phyloP scores from a whole-genome alignment of 2,113 vertebrate species.

The Lycocorax pyrrhopterus region DNA sequence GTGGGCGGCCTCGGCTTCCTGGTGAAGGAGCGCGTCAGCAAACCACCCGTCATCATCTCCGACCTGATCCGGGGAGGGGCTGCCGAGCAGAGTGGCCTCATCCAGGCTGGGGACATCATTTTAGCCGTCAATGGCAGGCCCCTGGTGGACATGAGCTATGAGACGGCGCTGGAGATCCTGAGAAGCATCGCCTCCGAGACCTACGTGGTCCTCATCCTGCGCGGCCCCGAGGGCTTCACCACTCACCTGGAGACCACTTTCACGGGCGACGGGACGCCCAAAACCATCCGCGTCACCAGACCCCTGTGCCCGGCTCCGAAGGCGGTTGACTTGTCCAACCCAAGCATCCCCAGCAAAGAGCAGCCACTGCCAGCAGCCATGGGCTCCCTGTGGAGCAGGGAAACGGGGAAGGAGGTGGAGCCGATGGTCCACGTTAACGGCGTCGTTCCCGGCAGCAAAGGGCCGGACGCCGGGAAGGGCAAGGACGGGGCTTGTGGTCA shows the following conservation, averaged over 20 bases:
- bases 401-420: conserved; percentile 49
- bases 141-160: conserved; percentile 90
- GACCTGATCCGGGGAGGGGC: conserved; percentile 93
- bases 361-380: conserved; percentile 54
- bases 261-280: conserved; percentile 85
- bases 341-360: conserved; percentile 74
- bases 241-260: conserved; percentile 97
- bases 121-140: conserved; percentile 92
- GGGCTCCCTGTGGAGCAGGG: conserved; percentile 72
- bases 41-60: conserved; percentile 91
- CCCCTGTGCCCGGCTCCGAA: conserved; percentile 74
- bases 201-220: conserved; percentile 92
- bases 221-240: conserved; percentile 94
- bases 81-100: conserved; percentile 92
- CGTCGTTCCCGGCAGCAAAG: conserved; percentile 18
- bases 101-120: conserved; percentile 95
- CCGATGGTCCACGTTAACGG: conserved; percentile 63
- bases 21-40: conserved; percentile 93
- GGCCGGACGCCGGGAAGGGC: conserved; percentile 67
- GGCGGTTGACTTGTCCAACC: conserved; percentile 76
- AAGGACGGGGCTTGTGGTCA: conserved; percentile 23
- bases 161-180: conserved; percentile 87
- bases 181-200: conserved; percentile 88
- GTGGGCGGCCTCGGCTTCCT: conserved; percentile 94
- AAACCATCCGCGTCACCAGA: conserved; percentile 88